Base-by-base conservation (phyloP, 2,888 invertebrate genomes). In the Craniophora ligustri region DNA sequence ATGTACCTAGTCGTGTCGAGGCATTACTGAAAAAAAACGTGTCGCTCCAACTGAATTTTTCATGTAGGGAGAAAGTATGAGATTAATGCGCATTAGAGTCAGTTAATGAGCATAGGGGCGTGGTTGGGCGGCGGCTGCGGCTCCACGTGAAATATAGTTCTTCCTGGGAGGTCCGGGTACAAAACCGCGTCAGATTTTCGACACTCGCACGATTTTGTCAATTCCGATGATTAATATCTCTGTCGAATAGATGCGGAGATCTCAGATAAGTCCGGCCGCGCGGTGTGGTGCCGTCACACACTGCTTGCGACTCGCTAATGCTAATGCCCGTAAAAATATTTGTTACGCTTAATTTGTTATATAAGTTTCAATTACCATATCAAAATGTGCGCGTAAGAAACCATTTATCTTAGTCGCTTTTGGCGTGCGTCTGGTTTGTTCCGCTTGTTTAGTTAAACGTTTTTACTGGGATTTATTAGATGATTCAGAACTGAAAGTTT, bases 201-300 rank as follows among this genome's bases (percentile, higher is more conserved):
- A 91, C 92, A 92, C 91, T 87, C 76, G 87, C 89, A 91, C 87
- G 89, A 91, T 91, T 92, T 91, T 92, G 92, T 91, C 91, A 89
- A 91, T 85, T 82, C 70, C 61, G 75, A 80, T 89, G 91, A 91
- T 92, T 87, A 85, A 91, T 92, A 88, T 91, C 88, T 85, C 76
- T 70, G 76, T 81, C 79, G 69, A 67, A 75, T 80, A 81, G 82
- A 79, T 78, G 75, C 76, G 57, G 78, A 82, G 87, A 89, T 87
- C 77, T 65, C 58, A 74, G 89, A 89, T 89, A 87, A 81, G 74
- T 55, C 32, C 62, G 67, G 48, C 62, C 63, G 70, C 76, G 56
- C 72, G 63, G 68, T 67, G 72, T 69, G 72, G 68, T 61, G 72
- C 58, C 69, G 75, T 70, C 78, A 71, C 73, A 70, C 68, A 42